Conservation (phyloP, 2,888 invertebrate genomes). For the Harpalus rufipes region DNA sequence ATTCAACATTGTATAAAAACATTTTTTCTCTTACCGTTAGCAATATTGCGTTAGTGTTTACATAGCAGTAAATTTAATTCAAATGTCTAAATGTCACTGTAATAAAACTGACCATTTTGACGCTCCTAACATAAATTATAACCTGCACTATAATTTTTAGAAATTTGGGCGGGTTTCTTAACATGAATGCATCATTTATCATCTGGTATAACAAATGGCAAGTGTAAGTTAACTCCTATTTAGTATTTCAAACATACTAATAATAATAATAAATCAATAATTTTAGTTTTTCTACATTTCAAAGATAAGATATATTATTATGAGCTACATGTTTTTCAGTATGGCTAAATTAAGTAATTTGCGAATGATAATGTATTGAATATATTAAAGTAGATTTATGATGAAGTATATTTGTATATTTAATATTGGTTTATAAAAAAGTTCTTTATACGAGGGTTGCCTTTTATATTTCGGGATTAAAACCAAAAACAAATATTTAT, state of each 20-base stretch:
- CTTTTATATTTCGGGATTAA: too few species aligned
- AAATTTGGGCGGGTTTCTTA: constrained; percentile 2
- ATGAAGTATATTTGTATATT: too few species aligned
- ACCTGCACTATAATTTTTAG: constrained; percentile 8
- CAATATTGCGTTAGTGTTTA: not conserved
- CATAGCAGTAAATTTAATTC: not conserved
- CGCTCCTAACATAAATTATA: not conserved
- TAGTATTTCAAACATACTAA: not conserved
- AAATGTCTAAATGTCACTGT: not conserved
- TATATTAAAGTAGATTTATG: not conserved
- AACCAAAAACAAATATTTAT: too few species aligned
- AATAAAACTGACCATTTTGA: constrained; percentile 18
- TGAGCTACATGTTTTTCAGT: not conserved
- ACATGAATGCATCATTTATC: not conserved
- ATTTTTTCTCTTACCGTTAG: not conserved
- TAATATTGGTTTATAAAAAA: too few species aligned
- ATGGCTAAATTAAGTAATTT: not conserved
- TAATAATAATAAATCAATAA: not conserved
- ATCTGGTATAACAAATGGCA: not conserved
- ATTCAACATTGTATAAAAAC: too few species aligned
- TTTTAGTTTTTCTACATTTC: not conserved
- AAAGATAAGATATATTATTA: not conserved
- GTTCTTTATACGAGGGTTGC: too few species aligned
- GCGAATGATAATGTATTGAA: not conserved
- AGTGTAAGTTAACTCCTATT: not conserved